Percentiles rank a stretch among this genome's conserved stretches.
Evolutionary conservation across 2,797 vertebrate genomes (phyloP).

Genomic region (Liasis olivaceus): DNA sequence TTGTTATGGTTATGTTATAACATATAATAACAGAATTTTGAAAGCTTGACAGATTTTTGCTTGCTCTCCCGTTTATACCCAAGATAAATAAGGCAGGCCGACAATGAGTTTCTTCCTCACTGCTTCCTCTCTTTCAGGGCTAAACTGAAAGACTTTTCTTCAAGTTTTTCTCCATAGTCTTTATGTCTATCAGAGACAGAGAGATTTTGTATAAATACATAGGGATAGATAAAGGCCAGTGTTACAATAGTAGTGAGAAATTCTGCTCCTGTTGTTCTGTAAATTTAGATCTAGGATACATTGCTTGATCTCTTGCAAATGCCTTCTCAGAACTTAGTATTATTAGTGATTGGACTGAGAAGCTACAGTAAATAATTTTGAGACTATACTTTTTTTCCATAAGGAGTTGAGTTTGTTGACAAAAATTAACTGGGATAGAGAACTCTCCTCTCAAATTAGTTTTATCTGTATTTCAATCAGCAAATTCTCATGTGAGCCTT

Average conservation of each 20-base stretch:
- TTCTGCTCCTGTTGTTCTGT: background rate
- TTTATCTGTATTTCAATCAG: background rate
- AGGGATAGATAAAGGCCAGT: background rate
- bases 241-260: background rate
- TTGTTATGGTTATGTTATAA: background rate
- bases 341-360: background rate
- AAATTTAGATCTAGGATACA: background rate
- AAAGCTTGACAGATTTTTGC: background rate
- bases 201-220: background rate
- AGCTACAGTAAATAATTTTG: background rate
- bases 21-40: background rate
- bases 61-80: background rate
- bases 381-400: background rate
- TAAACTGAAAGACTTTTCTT: background rate
- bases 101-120: background rate
- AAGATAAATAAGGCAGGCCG: background rate
- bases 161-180: background rate
- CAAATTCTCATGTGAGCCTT: background rate
- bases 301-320: background rate
- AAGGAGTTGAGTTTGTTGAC: background rate
- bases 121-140: background rate
- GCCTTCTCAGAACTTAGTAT: background rate
- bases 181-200: background rate
- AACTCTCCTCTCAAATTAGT: background rate
- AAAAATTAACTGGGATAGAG: background rate